These are phyloP conservation scores for Hoplias malabaricus DNA, from an alignment of 2,113 vertebrate genomes.

Conservation along the genomic window DNA sequence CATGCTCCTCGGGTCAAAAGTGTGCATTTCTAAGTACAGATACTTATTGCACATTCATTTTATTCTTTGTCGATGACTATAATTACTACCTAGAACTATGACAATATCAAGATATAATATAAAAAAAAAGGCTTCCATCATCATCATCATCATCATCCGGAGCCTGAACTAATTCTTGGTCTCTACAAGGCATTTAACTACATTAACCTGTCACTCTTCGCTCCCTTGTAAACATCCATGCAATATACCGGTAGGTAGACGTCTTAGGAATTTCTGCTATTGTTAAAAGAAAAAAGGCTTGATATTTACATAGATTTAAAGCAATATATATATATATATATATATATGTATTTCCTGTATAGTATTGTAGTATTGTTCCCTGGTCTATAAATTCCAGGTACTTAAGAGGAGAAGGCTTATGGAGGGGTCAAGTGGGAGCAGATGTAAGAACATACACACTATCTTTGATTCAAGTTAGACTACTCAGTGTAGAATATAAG, in stretches of 20 bases:
- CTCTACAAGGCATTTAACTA: constrained; percentile 10
- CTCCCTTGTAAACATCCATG: constrained; percentile 44
- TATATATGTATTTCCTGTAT: background rate
- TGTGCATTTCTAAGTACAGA: background rate
- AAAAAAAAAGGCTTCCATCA: constrained; percentile 8
- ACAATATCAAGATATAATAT: constrained; percentile 18
- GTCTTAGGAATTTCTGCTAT: background rate
- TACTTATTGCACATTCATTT: constrained; percentile 51
- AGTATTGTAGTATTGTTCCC: background rate
- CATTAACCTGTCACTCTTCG: background rate
- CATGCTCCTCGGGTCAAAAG: background rate
- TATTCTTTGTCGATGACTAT: constrained; percentile 19
- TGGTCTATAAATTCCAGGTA: background rate
- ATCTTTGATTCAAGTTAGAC: background rate
- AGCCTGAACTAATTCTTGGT: background rate
- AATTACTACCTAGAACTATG: background rate
- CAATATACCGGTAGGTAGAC: constrained; percentile 14
- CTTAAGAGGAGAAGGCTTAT: background rate
- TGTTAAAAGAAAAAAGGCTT: constrained; percentile 26
- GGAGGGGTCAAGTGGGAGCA: background rate
- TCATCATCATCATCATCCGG: too few relatives aligned
- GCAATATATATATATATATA: background rate
- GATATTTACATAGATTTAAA: constrained; percentile 11
- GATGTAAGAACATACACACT: background rate
- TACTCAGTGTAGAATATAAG: background rate